A percentile compares a stretch with the other conserved stretches of the same genome.
These are phyloP conservation scores for Planiliza haematocheilus DNA, from an alignment of 2,113 vertebrate genomes.

Conservation along the genomic window DNA sequence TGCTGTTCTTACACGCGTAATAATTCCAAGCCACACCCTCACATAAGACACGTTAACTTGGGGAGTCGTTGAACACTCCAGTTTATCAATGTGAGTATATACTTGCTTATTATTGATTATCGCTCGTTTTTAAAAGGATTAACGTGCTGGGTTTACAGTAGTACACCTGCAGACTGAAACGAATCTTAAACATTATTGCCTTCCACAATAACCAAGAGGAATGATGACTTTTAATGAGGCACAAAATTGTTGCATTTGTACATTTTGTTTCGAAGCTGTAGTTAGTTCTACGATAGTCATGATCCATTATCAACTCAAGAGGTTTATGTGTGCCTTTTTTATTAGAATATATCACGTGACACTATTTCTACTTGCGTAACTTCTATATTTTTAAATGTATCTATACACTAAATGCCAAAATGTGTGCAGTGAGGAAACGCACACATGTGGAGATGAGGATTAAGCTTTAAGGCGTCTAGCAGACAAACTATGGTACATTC, in stretches of 20 bases:
- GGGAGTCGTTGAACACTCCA: not conserved
- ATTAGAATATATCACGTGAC: slow-evolving; percentile 14
- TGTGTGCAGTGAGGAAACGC: slow-evolving; percentile 14
- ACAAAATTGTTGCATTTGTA: slow-evolving; percentile 39
- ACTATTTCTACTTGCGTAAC: slow-evolving; percentile 39
- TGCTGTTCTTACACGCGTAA: slow-evolving; percentile 41
- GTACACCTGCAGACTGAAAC: slow-evolving; percentile 12
- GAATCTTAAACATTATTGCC: not conserved
- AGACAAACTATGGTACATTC: slow-evolving; percentile 56
- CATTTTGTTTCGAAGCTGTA: slow-evolving; percentile 39
- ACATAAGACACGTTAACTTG: not conserved
- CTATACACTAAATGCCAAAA: slow-evolving; percentile 21
- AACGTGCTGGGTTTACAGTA: slow-evolving; percentile 23
- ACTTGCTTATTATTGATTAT: not conserved
- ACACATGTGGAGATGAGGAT: slow-evolving; percentile 2
- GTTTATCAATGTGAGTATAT: too few relatives aligned
- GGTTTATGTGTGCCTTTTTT: slow-evolving; percentile 26
- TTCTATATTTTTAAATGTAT: slow-evolving; percentile 21
- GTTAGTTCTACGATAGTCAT: slow-evolving; percentile 9
- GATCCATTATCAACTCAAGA: slow-evolving; percentile 8
- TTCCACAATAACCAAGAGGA: not conserved
- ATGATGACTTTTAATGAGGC: not conserved
- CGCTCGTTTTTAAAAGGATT: not conserved
- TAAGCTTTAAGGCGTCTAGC: not conserved
- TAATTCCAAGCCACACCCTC: not conserved